phyloP scores from a whole-genome alignment of 2,113 vertebrate species.

The Dunckerocampus dactyliophorus region DNA sequence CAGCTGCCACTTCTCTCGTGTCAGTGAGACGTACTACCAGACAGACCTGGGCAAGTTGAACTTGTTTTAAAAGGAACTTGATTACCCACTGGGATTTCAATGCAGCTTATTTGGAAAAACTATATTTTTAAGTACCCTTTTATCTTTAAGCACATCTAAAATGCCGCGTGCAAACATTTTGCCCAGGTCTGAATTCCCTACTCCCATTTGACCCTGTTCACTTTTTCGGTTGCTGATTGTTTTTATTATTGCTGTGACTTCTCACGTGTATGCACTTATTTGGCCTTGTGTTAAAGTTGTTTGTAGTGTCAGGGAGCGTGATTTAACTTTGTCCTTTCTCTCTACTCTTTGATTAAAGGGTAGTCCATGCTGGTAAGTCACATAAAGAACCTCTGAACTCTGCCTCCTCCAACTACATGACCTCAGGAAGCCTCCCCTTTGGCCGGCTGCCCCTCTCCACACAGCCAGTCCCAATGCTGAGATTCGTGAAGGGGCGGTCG shows the following conservation, averaged over 20 bases:
- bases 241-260: constrained; percentile 47
- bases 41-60: constrained; percentile 58
- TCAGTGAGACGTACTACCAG: constrained; percentile 53
- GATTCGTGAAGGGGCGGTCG: constrained; percentile 94
- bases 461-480: constrained; percentile 98
- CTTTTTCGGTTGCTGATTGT: constrained; percentile 35
- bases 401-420: constrained; percentile 99
- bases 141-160: constrained; percentile 7
- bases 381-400: constrained; percentile 99
- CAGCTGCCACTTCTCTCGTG: constrained; percentile 58
- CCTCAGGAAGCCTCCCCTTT: constrained; percentile 96
- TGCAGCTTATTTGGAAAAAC: constrained; percentile 17
- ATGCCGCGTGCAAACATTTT: constrained; percentile 21
- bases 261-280: constrained; percentile 53
- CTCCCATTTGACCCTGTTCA: constrained; percentile 45
- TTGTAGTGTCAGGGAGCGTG: constrained; percentile 88
- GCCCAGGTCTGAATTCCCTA: constrained; percentile 58
- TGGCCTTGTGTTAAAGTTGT: constrained; percentile 63
- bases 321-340: constrained; percentile 99
- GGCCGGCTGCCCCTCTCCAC: constrained; percentile 98
- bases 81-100: constrained; percentile 26
- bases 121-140: constrained; percentile 18
- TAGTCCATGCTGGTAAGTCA: constrained; percentile 99
- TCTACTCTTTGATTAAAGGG: constrained; percentile 99
- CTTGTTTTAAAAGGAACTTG: constrained; percentile 43